Evolutionary conservation across 1,140 invertebrate species (phyloP).

Genomic region (Rhizoglyphus robini): DNA sequence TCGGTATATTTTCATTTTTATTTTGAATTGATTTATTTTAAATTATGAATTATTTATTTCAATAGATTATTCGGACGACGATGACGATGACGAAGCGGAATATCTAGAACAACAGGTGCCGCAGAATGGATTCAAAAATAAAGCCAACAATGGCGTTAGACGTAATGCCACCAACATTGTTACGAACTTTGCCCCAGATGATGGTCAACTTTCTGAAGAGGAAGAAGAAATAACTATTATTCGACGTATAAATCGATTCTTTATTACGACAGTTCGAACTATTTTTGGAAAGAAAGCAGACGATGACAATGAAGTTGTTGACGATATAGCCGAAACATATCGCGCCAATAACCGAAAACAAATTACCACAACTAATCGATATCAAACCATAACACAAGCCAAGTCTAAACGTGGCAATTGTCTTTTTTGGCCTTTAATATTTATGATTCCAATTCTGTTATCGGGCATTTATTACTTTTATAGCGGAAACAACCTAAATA

Average conservation of each 20-base stretch:
- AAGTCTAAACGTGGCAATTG: no score
- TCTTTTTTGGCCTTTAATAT: not conserved
- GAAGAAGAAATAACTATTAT: conserved; percentile 16
- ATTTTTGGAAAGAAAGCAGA: no score
- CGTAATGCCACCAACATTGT: not conserved
- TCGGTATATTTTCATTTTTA: no score
- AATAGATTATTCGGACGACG: not conserved
- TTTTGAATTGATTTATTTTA: no score
- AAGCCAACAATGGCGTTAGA: not conserved
- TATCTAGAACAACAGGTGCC: no score
- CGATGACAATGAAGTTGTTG: no score
- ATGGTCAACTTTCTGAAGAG: conserved; percentile 3
- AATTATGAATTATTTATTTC: not conserved
- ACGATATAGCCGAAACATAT: no score
- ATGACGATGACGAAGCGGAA: not conserved
- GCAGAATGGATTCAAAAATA: not conserved
- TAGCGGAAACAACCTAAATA: not conserved
- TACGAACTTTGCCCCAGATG: not conserved
- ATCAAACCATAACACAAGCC: no score
- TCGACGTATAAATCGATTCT: not conserved
- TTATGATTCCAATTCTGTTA: not conserved
- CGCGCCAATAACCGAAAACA: no score
- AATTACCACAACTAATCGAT: no score
- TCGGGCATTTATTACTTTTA: not conserved
- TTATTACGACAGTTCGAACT: conserved; percentile 7